phyloP scores from a whole-genome alignment of 2,888 invertebrate species.

The Julus scandinavius region DNA sequence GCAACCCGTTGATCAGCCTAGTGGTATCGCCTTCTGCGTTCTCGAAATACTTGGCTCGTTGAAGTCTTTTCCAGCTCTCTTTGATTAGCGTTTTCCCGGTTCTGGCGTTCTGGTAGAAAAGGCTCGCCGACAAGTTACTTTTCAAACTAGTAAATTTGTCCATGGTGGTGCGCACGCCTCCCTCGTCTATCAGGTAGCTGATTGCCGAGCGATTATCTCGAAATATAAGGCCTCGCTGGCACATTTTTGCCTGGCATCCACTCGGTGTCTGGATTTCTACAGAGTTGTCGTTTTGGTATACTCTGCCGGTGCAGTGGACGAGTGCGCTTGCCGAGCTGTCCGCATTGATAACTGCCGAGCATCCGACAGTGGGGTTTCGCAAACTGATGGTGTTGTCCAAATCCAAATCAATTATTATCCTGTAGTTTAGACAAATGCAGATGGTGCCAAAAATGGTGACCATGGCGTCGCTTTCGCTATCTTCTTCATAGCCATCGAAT shows the following conservation, averaged over 20 bases:
- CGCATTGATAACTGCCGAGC: conserved; percentile 82
- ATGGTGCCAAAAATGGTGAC: conserved; percentile 48
- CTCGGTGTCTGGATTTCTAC: conserved; percentile 63
- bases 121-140: conserved; percentile 82
- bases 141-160: conserved; percentile 87
- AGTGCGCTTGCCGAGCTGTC: conserved; percentile 83
- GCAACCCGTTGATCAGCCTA: conserved; percentile 86
- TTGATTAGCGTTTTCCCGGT: conserved; percentile 52
- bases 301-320: conserved; percentile 86
- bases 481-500: background rate
- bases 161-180: conserved; percentile 88
- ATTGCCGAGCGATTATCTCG: conserved; percentile 88
- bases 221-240: conserved; percentile 91
- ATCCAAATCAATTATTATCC: conserved; percentile 55
- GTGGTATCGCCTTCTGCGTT: background rate
- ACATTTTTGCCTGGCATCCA: conserved; percentile 79
- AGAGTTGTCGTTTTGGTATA: conserved; percentile 86
- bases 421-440: conserved; percentile 6
- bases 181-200: conserved; percentile 87
- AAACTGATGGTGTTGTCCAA: conserved; percentile 56
- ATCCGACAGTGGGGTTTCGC: conserved; percentile 69
- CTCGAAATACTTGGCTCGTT: conserved; percentile 52
- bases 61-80: conserved; percentile 53
- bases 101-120: conserved; percentile 80
- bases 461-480: conserved; percentile 6